Base-by-base conservation (phyloP, 1,140 invertebrate genomes). In the Lycorma delicatula region DNA sequence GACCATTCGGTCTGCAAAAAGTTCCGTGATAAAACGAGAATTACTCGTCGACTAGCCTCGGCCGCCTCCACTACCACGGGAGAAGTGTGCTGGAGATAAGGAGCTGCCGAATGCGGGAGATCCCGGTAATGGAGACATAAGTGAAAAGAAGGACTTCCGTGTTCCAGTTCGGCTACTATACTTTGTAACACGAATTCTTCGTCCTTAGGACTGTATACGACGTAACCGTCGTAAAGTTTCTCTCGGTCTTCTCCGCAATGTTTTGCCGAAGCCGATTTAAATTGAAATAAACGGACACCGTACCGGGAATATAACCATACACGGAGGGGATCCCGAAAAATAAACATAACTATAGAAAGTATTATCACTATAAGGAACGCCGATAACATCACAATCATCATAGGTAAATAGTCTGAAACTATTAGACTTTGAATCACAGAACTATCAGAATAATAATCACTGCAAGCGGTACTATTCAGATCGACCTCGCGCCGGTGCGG, bases 181-280 rank as follows among this genome's bases (percentile, higher is more conserved):
- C 86, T 87, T 62, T 91, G 85, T 25, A 88, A 75, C 0, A 95
- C 87, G 68, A 93, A 91, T 67, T 91, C 84, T 66, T 93, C 89
- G 72, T 97, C 93, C 72, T 93, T 91, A 18, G 89, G 87, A 59
- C 89, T 92, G 74, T 97, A 95, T 59, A 91, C 86, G 3, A 97
- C 84, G 71, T 93, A 95, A 31, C 89, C 91, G 69, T 97, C 94
- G 72, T 92, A 96, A 11, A 91, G 74, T 64, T 92, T 92, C 66
- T 91, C 87, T 48, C 82, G 80, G 61, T 90, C 87, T 67, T 87
- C 85, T 66, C 79, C 82, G 49, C 70, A 68, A 58, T 75, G 73
- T 62, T 75, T 76, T 18, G 71, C 68, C 12, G 68, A 71, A 4
- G 55, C 75, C 66, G 64, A 74, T 63, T 70, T 66, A 67, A 72